These are phyloP conservation scores for Ips typographus DNA, from an alignment of 1,140 invertebrate species.

Conservation along the genomic window DNA sequence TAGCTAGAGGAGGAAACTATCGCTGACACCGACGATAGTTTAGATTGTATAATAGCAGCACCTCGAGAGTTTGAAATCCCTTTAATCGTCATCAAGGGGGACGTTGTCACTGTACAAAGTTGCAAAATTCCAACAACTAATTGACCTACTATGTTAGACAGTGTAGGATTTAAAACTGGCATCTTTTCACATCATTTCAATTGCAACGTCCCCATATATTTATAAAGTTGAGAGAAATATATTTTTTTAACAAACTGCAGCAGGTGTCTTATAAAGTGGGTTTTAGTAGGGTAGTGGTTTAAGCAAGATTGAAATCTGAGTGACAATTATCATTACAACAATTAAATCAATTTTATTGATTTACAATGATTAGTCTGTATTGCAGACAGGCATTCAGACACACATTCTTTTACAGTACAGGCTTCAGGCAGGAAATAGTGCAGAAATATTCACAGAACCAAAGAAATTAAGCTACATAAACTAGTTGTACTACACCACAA, in stretches of 20 bases:
- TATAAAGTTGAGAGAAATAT: conserved; percentile 4
- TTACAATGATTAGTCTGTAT: neutral
- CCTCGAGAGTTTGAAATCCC: conserved; percentile 43
- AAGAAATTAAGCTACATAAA: no score
- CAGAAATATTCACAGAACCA: no score
- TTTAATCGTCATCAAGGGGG: conserved; percentile 35
- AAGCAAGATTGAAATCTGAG: conserved; percentile 2
- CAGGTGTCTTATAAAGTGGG: conserved; percentile 32
- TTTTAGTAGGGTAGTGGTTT: conserved; percentile 7
- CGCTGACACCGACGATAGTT: conserved; percentile 14
- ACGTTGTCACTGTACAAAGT: conserved; percentile 37
- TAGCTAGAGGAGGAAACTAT: conserved; percentile 40
- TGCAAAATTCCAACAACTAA: conserved; percentile 21
- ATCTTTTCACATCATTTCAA: no score
- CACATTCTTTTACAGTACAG: neutral
- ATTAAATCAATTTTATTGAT: neutral
- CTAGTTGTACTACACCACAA: no score
- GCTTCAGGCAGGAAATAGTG: neutral
- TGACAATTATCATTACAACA: neutral
- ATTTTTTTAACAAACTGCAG: conserved; percentile 21
- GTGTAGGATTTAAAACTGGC: no score
- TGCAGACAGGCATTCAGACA: neutral
- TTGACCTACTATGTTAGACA: no score
- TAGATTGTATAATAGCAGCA: conserved; percentile 24
- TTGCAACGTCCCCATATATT: conserved; percentile 11